Evolutionary conservation across 2,797 vertebrate genomes (phyloP).

Genomic region (Micromesistius poutassou): DNA sequence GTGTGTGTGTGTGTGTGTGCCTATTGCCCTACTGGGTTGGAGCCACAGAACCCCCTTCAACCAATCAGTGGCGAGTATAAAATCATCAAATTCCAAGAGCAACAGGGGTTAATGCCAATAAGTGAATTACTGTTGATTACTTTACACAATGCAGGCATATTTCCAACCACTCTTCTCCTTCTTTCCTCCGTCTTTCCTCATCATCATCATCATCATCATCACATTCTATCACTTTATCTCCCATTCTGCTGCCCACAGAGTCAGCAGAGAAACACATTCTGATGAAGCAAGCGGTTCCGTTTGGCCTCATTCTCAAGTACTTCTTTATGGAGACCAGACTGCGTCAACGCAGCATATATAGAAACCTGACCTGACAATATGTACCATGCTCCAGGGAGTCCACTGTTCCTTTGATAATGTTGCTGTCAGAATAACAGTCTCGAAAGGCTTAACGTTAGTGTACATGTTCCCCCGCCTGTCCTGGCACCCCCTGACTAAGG

Average conservation of each 20-base stretch:
- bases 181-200: too few species aligned
- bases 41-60: too few species aligned
- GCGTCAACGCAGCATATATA: not conserved
- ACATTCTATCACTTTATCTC: not conserved
- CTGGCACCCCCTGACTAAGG: too few species aligned
- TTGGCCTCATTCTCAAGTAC: not conserved
- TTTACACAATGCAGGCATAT: too few species aligned
- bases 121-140: not conserved
- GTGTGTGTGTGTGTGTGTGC: not conserved
- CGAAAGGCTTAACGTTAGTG: not conserved
- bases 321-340: not conserved
- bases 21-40: too few species aligned
- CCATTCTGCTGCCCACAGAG: not conserved
- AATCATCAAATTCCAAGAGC: too few species aligned
- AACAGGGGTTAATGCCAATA: too few species aligned
- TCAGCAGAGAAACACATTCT: not conserved
- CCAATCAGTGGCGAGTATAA: too few species aligned
- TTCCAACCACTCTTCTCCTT: too few species aligned
- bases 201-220: too few species aligned
- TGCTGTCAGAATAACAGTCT: not conserved
- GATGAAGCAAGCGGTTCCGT: too few species aligned
- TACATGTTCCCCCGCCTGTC: too few species aligned
- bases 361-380: not conserved
- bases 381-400: not conserved
- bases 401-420: not conserved